phyloP scores from a whole-genome alignment of 1,140 invertebrate species.

The Pseudoatta argentina region DNA sequence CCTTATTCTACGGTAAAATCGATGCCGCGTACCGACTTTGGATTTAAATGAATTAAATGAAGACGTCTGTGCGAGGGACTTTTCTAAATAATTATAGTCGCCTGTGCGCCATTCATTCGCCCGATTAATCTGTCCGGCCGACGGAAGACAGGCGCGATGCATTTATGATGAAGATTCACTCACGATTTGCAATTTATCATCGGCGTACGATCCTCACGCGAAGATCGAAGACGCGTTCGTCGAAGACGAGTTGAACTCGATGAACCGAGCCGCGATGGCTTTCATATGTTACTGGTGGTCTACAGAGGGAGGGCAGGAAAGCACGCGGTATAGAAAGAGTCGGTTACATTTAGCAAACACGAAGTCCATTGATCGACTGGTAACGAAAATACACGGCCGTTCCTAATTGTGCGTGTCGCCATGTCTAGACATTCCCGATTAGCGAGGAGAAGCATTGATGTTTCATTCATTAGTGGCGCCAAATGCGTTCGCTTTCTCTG shows the following conservation, averaged over 20 bases:
- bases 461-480: constrained; percentile 40
- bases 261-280: constrained; percentile 27
- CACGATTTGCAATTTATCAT: constrained; percentile 52
- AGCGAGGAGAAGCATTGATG: constrained; percentile 49
- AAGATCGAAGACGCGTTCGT: constrained; percentile 18
- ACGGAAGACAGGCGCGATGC: constrained; percentile 3
- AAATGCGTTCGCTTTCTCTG: constrained; percentile 7
- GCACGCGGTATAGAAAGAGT: constrained; percentile 5
- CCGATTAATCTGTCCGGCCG: constrained; percentile 25
- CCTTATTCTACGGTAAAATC: constrained; percentile 17
- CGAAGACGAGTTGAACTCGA: constrained; percentile 60
- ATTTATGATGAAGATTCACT: constrained; percentile 53
- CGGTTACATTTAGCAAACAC: constrained; percentile 70
- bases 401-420: constrained; percentile 72
- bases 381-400: constrained; percentile 32
- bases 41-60: constrained; percentile 37
- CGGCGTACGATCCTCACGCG: background rate
- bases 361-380: constrained; percentile 72
- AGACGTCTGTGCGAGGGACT: constrained; percentile 21
- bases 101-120: background rate
- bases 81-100: constrained; percentile 21
- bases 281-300: constrained; percentile 57
- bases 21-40: background rate
- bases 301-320: background rate
- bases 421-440: constrained; percentile 76